phyloP scores from a whole-genome alignment of 2,797 vertebrate species.

The Microchirus variegatus region DNA sequence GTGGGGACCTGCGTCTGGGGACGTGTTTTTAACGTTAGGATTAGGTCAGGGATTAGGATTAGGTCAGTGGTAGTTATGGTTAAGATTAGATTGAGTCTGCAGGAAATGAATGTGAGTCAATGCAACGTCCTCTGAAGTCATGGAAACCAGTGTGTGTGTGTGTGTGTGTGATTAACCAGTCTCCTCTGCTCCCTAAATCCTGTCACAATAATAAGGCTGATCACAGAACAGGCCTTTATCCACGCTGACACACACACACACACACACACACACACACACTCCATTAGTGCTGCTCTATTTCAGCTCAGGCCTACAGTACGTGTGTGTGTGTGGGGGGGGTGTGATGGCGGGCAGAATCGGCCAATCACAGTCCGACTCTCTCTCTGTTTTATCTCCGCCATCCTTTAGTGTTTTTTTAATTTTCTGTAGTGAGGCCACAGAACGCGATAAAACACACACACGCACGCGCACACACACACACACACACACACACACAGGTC shows the following conservation, averaged over 20 bases:
- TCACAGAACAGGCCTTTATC: slow-evolving; percentile 70
- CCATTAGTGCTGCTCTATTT: slow-evolving; percentile 75
- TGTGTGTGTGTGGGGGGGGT: slow-evolving; percentile 38
- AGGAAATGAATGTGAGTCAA: slow-evolving; percentile 17
- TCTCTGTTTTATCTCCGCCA: slow-evolving; percentile 18
- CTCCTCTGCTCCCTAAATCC: slow-evolving; percentile 63
- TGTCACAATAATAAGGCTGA: slow-evolving; percentile 77
- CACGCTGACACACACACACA: slow-evolving; percentile 63
- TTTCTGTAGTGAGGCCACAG: slow-evolving; percentile 10
- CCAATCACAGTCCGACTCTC: slow-evolving; percentile 36
- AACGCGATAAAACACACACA: background rate
- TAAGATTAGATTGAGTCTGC: no score
- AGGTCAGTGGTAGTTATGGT: no score
- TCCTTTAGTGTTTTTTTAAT: slow-evolving; percentile 35
- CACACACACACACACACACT: slow-evolving; percentile 38
- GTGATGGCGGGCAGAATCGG: slow-evolving; percentile 48
- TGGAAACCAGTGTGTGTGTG: slow-evolving; percentile 14
- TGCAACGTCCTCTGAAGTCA: slow-evolving; percentile 18
- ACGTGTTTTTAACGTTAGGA: no score
- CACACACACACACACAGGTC: background rate
- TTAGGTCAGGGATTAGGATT: no score
- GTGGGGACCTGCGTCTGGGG: no score
- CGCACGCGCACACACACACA: background rate
- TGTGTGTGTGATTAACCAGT: slow-evolving; percentile 45
- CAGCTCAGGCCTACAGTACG: slow-evolving; percentile 29